Evolutionary conservation across 2,888 invertebrate species (phyloP).

Genomic region (Cartodere bifasciata): DNA sequence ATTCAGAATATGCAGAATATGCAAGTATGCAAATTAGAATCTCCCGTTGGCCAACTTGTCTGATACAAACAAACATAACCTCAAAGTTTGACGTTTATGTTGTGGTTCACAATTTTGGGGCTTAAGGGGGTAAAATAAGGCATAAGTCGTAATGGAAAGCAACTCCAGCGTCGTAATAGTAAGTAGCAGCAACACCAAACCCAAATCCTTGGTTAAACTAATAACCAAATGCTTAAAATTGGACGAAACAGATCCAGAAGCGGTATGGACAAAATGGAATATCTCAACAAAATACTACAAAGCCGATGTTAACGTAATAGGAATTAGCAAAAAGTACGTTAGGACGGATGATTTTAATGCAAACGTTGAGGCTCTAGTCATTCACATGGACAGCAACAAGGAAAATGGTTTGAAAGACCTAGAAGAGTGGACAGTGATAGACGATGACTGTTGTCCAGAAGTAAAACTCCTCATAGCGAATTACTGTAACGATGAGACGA

Average conservation of each 20-base stretch:
- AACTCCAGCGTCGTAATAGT: constrained; percentile 30
- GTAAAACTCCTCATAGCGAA: constrained; percentile 47
- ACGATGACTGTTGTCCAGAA: constrained; percentile 33
- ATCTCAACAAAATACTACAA: constrained; percentile 63
- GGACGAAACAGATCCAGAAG: constrained; percentile 17
- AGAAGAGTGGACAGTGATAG: constrained; percentile 26
- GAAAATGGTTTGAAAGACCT: constrained; percentile 34
- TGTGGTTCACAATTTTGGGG: too few species aligned
- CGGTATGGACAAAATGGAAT: constrained; percentile 37
- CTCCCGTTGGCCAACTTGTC: too few species aligned
- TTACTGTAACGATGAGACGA: constrained; percentile 34
- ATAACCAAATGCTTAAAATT: constrained; percentile 26
- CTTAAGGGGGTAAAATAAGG: too few species aligned
- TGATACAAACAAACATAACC: too few species aligned
- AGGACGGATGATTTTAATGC: constrained; percentile 36
- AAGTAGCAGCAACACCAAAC: constrained; percentile 31
- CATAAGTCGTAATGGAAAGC: constrained; percentile 22
- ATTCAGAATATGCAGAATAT: too few species aligned
- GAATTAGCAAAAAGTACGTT: constrained; percentile 36
- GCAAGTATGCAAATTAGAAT: too few species aligned
- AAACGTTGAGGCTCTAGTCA: constrained; percentile 47
- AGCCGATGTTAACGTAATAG: constrained; percentile 45
- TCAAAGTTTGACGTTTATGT: too few species aligned
- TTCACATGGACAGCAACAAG: constrained; percentile 47
- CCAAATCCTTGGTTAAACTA: constrained; percentile 31